Conservation (phyloP, 2,113 vertebrate genomes). For the Phrynosoma blainvillii region DNA sequence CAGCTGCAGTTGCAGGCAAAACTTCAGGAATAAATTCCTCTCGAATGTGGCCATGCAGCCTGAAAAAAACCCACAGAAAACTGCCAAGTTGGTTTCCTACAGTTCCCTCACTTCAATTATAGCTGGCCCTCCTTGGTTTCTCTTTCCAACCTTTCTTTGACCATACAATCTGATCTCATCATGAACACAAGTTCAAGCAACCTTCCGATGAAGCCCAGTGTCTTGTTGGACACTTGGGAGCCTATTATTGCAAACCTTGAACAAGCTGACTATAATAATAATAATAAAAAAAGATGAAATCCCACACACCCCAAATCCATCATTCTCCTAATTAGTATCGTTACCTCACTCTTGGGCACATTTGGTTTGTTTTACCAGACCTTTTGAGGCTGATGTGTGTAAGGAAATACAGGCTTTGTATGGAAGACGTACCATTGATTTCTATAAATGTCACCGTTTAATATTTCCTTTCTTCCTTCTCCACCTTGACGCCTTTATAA, state of each 20-base stretch:
- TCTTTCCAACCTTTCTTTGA: background rate
- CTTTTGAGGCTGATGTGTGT: slow-evolving; percentile 26
- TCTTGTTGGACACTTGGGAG: background rate
- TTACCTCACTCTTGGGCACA: background rate
- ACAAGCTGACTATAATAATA: too few relatives aligned
- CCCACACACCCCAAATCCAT: background rate
- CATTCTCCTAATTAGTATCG: slow-evolving; percentile 22
- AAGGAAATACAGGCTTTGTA: slow-evolving; percentile 13
- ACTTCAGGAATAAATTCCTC: too few relatives aligned
- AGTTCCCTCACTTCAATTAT: background rate
- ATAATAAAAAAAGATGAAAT: background rate
- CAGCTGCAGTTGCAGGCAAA: too few relatives aligned
- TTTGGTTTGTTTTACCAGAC: background rate
- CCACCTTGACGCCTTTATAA: background rate
- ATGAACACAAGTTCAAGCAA: background rate
- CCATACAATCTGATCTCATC: background rate
- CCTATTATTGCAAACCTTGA: background rate
- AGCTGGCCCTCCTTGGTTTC: background rate
- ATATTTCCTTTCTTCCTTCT: background rate
- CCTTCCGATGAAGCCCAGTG: too few relatives aligned
- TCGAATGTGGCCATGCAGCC: too few relatives aligned
- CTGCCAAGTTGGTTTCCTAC: background rate
- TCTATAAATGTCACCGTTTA: slow-evolving; percentile 24
- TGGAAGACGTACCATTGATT: slow-evolving; percentile 5
- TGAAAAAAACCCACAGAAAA: background rate